phyloP scores from a whole-genome alignment of 1,140 invertebrate genomes.

The Eupristina koningsbergeri region DNA sequence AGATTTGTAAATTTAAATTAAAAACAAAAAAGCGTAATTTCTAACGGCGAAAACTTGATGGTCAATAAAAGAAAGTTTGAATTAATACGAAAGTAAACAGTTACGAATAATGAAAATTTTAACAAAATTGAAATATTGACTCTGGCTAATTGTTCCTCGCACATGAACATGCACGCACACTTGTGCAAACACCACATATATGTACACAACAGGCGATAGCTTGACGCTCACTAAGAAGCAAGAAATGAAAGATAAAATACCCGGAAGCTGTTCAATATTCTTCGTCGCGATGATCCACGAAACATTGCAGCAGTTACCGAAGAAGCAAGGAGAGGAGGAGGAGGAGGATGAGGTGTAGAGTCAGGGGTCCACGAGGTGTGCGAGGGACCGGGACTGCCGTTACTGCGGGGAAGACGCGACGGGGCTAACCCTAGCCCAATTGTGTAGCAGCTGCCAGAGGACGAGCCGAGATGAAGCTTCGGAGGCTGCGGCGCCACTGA shows the following conservation, averaged over 20 bases:
- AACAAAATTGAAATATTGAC: not conserved
- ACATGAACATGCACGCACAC: too few relatives aligned
- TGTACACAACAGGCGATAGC: not conserved
- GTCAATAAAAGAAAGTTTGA: not conserved
- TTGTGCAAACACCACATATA: too few relatives aligned
- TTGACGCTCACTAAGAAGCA: not conserved
- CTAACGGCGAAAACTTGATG: not conserved
- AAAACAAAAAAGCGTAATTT: not conserved
- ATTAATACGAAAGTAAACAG: not conserved
- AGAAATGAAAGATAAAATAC: conserved; percentile 3
- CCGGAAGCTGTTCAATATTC: conserved; percentile 23
- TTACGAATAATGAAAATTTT: not conserved
- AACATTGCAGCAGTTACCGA: not conserved
- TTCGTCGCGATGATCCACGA: not conserved
- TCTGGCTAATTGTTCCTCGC: not conserved
- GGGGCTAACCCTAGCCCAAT: conserved; percentile 12
- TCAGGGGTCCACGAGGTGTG: not conserved
- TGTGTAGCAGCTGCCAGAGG: not conserved
- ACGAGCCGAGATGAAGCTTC: not conserved
- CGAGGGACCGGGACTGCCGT: not conserved
- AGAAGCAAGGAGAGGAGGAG: not conserved
- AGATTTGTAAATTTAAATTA: not conserved
- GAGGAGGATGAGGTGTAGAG: not conserved
- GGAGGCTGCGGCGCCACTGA: conserved; percentile 21
- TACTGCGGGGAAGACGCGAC: not conserved